Evolutionary conservation across 2,888 invertebrate species (phyloP), one percentile per base, ranked within the genome.

Genomic region (Rhagium mordax): DNA sequence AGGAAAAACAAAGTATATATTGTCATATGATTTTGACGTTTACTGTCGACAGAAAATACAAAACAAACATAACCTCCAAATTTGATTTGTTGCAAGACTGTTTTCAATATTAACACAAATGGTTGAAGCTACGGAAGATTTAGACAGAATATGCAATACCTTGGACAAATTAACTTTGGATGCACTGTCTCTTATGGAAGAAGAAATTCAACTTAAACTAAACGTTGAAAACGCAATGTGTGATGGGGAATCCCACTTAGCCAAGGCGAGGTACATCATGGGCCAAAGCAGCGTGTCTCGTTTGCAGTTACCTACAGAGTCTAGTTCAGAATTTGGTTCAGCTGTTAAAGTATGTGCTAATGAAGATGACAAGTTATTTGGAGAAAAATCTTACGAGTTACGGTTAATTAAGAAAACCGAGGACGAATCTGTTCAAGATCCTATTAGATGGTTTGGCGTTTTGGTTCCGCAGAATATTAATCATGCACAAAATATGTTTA

Each of bases 401-500:
- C 81, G 84, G 18, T 71, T 74, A 74, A 83, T 75, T 74, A 87
- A 78, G 78, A 81, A 79, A 79, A 84, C 7, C 57, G 82, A 88
- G 81, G 86, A 87, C 85, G 47, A 83, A 55, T 83, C 83, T 59
- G 78, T 83, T 66, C 82, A 83, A 24, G 92, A 97, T 85, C 96
- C 97, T 0, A 85, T 96, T 29, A 92, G 92, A 77, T 96, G 96
- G 96, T 97, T 97, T 89, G 96, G 96, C 10, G 91, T 96, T 48
- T 87, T 97, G 41, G 95, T 96, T 0, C 96, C 97, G 0, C 93
- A 93, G 82, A 93, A 93, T 84, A 88, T 97, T 82, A 92, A 93
- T 81, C 90, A 89, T 78, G 95, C 96, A 0, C 95, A 95, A 84
- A 90, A 89, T 66, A 91, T 92, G 81, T 97, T 95, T 84, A 91